These are phyloP conservation scores for Clistopyga incitator DNA, from an alignment of 2,888 invertebrate species.

Conservation along the genomic window DNA sequence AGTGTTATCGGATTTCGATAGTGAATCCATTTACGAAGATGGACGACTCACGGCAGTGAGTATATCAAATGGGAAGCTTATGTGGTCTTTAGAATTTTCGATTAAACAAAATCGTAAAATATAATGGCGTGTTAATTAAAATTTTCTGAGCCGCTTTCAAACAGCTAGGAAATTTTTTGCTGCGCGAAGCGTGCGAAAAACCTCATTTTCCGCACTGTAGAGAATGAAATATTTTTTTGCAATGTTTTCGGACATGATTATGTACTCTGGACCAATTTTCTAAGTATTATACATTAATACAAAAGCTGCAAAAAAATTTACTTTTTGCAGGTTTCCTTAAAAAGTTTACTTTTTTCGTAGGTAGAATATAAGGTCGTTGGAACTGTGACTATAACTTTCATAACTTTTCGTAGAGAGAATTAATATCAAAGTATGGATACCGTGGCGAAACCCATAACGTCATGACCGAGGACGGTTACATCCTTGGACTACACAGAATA, in stretches of 20 bases:
- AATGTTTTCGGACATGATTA: too few species aligned
- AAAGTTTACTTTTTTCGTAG: too few species aligned
- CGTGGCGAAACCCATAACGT: conserved; percentile 87
- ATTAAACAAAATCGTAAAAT: background rate
- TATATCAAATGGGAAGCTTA: background rate
- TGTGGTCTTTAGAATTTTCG: background rate
- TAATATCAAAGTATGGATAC: conserved; percentile 88
- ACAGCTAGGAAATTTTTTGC: too few species aligned
- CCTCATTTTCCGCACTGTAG: too few species aligned
- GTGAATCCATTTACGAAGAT: background rate
- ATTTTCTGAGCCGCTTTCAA: background rate
- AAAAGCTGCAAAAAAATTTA: too few species aligned
- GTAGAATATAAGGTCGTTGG: background rate
- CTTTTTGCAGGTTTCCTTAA: too few species aligned
- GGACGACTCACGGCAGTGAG: background rate
- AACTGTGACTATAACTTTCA: background rate
- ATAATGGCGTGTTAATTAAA: background rate
- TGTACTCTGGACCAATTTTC: too few species aligned
- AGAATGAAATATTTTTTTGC: too few species aligned
- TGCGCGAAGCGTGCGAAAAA: too few species aligned
- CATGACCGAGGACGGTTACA: conserved; percentile 91
- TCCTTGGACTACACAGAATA: conserved; percentile 91
- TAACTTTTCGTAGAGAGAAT: conserved; percentile 78
- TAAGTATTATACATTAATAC: too few species aligned
- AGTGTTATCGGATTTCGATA: background rate